Evolutionary conservation across 2,113 vertebrate species (phyloP).

Genomic region (Pteruthius melanotis): DNA sequence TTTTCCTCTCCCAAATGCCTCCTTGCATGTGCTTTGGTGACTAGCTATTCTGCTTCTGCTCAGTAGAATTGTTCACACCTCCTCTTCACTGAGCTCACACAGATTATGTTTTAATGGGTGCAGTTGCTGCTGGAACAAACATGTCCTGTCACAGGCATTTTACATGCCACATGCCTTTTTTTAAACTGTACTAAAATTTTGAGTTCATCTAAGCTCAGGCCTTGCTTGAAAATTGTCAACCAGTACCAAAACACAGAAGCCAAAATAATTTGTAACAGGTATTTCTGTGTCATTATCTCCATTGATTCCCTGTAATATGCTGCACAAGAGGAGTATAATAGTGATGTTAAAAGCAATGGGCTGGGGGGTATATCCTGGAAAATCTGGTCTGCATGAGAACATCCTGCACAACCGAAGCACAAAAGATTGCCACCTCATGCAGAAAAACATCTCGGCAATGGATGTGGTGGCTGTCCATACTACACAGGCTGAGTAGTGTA

Average conservation of each 20-base stretch:
- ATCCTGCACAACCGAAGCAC: background rate
- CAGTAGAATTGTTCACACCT: slow-evolving; percentile 28
- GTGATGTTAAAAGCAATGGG: background rate
- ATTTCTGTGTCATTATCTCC: background rate
- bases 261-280: background rate
- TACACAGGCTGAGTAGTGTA: background rate
- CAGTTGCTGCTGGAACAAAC: slow-evolving; percentile 1
- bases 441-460: slow-evolving; percentile 6
- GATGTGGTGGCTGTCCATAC: background rate
- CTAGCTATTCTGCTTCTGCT: background rate
- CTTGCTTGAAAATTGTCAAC: background rate
- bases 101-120: slow-evolving; percentile 16
- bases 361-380: background rate
- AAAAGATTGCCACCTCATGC: background rate
- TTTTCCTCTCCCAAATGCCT: background rate
- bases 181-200: background rate
- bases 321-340: background rate
- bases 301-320: background rate
- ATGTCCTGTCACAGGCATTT: background rate
- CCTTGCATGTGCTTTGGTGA: background rate
- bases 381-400: background rate
- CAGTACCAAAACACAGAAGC: background rate
- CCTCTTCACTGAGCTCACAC: slow-evolving; percentile 29
- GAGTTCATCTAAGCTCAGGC: background rate
- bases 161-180: background rate